Conservation (phyloP, 2,888 invertebrate genomes). For the Diachrysia chrysitis region DNA sequence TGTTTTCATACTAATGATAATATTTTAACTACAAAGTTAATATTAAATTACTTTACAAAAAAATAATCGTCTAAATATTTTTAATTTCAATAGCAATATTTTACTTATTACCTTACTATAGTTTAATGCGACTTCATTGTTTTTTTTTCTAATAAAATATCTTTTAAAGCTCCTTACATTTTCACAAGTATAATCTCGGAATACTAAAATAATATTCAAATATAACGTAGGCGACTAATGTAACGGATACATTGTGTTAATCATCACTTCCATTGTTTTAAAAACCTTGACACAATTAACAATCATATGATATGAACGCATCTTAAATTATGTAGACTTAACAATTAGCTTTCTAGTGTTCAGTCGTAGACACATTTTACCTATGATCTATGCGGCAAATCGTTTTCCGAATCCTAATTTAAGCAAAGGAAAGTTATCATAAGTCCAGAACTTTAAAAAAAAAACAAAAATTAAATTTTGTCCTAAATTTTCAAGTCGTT, state of each 20-base stretch:
- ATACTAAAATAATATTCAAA: slow-evolving; percentile 56
- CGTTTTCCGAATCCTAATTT: not conserved
- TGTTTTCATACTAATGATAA: no score
- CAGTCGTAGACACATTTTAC: no score
- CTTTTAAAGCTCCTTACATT: not conserved
- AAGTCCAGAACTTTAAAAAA: not conserved
- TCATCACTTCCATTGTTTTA: slow-evolving; percentile 72
- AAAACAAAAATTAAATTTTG: not conserved
- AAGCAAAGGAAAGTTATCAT: not conserved
- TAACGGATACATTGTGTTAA: slow-evolving; percentile 67
- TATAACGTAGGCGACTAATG: slow-evolving; percentile 65
- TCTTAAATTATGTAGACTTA: not conserved
- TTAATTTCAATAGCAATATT: no score
- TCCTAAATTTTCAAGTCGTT: no score
- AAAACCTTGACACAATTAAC: slow-evolving; percentile 76
- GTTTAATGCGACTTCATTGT: no score
- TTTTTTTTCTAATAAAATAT: no score
- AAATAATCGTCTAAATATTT: no score
- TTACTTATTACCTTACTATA: no score
- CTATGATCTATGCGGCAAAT: not conserved
- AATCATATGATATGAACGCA: not conserved
- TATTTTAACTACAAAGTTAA: no score
- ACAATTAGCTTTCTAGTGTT: no score
- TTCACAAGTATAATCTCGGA: slow-evolving; percentile 12
- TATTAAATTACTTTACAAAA: no score